phyloP scores from a whole-genome alignment of 2,888 invertebrate species.

The Embidobia sp. region DNA sequence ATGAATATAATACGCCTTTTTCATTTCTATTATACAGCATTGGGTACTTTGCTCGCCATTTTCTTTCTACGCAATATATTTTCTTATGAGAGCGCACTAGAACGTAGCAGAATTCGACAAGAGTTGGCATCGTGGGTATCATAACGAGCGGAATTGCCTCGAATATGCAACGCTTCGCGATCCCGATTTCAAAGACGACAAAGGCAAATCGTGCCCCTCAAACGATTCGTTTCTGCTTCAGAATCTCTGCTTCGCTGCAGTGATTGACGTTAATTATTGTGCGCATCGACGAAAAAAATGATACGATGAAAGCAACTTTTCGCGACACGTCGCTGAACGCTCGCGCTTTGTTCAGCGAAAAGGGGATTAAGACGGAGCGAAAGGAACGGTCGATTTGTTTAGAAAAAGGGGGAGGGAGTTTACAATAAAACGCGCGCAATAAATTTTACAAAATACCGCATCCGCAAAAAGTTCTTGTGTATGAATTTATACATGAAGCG shows the following conservation, averaged over 20 bases:
- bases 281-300: background rate
- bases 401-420: too few species aligned
- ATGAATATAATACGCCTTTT: constrained; percentile 60
- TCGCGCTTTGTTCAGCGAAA: too few species aligned
- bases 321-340: constrained; percentile 5
- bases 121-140: constrained; percentile 54
- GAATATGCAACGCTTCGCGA: constrained; percentile 44
- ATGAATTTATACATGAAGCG: background rate
- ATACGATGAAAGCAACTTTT: constrained; percentile 5
- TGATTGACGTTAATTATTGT: constrained; percentile 55
- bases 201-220: constrained; percentile 42
- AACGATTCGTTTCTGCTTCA: constrained; percentile 31
- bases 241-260: constrained; percentile 14
- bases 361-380: too few species aligned
- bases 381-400: too few species aligned
- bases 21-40: constrained; percentile 52
- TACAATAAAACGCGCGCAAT: too few species aligned
- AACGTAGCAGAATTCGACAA: constrained; percentile 50
- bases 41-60: constrained; percentile 36
- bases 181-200: constrained; percentile 56
- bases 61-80: constrained; percentile 55
- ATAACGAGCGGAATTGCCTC: constrained; percentile 51
- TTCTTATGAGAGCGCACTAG: constrained; percentile 40
- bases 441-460: too few species aligned
- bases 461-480: too few species aligned